Percentiles rank a stretch among this genome's conserved stretches.
phyloP scores from a whole-genome alignment of 2,797 vertebrate species.

The Crocodylus rhombifer region DNA sequence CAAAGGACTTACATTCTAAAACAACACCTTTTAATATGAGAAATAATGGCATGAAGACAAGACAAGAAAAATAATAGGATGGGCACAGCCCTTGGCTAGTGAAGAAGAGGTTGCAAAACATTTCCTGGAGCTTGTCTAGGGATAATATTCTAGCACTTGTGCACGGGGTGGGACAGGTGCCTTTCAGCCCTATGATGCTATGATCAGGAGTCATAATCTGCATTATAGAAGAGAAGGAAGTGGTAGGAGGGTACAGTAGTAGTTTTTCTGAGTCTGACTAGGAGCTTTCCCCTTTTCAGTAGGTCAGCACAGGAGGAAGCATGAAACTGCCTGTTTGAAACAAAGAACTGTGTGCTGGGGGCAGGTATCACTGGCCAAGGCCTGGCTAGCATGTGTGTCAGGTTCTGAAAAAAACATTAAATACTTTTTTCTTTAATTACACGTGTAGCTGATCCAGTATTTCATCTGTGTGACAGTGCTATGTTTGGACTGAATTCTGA shows the following conservation, averaged over 20 bases:
- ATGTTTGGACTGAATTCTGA: neutral
- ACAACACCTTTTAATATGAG: neutral
- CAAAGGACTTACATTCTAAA: neutral
- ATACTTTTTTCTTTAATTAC: neutral
- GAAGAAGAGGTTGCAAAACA: no score
- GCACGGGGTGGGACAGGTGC: no score
- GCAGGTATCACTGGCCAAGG: neutral
- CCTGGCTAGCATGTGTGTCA: conserved; percentile 53
- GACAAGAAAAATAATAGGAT: no score
- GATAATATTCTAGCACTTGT: no score
- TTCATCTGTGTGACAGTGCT: neutral
- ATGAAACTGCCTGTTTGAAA: neutral
- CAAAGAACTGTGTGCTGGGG: rapidly evolving
- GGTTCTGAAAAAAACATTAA: conserved; percentile 1
- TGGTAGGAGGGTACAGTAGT: neutral
- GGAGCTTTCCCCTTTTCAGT: neutral
- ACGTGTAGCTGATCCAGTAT: neutral
- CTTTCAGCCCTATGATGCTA: no score
- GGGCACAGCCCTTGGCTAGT: no score
- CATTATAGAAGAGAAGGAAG: neutral
- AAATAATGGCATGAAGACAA: no score
- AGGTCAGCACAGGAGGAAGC: neutral
- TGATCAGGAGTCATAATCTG: neutral
- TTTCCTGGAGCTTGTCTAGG: no score
- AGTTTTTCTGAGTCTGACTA: neutral